Evolutionary conservation across 2,888 invertebrate genomes (phyloP).

Genomic region (Drosophila merina): DNA sequence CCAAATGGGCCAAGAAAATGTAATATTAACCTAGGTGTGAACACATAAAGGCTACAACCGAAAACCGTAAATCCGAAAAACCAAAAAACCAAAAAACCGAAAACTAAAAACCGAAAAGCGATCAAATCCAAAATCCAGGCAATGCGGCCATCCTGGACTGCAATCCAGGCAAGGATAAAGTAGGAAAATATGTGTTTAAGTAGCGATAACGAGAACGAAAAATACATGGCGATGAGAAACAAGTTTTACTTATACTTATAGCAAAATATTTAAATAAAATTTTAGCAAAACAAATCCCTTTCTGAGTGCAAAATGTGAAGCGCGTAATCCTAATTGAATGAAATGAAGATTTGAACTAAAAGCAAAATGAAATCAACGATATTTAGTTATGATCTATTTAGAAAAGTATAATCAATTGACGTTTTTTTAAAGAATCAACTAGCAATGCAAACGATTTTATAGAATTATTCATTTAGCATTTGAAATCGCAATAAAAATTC

Average conservation of each 20-base stretch:
- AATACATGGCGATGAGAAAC: slow-evolving; percentile 31
- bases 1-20: slow-evolving; percentile 41
- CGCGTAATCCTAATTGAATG: slow-evolving; percentile 24
- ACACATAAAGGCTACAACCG: slow-evolving; percentile 14
- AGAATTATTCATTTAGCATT: slow-evolving; percentile 58
- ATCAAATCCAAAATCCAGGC: slow-evolving; percentile 18
- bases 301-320: slow-evolving; percentile 45
- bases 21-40: slow-evolving; percentile 60
- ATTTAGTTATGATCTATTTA: slow-evolving; percentile 77
- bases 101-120: slow-evolving; percentile 5
- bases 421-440: slow-evolving; percentile 66
- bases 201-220: slow-evolving; percentile 44
- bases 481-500: slow-evolving; percentile 32
- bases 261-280: slow-evolving; percentile 77
- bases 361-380: slow-evolving; percentile 50
- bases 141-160: slow-evolving; percentile 6
- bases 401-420: slow-evolving; percentile 69
- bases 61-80: too few species aligned
- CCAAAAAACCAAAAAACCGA: slow-evolving; percentile 15
- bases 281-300: slow-evolving; percentile 66
- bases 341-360: slow-evolving; percentile 31
- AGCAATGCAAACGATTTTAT: slow-evolving; percentile 61
- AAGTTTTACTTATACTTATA: slow-evolving; percentile 79
- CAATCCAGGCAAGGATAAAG: slow-evolving; percentile 6
- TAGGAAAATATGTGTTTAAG: slow-evolving; percentile 58